phyloP scores from a whole-genome alignment of 2,113 vertebrate genomes.

The Pachyramphus minor region DNA sequence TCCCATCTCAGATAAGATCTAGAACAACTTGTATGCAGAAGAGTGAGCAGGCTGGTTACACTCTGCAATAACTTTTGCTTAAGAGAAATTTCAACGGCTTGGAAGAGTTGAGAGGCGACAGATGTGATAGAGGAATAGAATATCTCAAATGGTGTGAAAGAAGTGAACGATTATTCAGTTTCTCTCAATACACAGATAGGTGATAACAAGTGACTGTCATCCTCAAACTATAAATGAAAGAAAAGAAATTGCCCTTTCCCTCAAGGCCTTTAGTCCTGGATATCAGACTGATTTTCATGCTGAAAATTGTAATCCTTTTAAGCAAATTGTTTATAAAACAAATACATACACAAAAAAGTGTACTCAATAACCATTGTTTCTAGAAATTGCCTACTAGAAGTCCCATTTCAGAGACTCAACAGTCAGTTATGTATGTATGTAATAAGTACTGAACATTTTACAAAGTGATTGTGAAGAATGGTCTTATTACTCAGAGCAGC shows the following conservation, averaged over 20 bases:
- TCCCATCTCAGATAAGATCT: background rate
- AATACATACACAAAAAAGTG: background rate
- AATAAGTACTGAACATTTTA: background rate
- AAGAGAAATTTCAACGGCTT: background rate
- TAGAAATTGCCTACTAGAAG: background rate
- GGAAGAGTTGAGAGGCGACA: background rate
- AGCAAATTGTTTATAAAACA: background rate
- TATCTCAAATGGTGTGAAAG: background rate
- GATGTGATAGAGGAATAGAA: background rate
- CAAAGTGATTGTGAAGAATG: background rate
- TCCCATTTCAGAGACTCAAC: background rate
- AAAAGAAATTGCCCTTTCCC: background rate
- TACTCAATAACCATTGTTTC: background rate
- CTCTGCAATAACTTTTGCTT: background rate
- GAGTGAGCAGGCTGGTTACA: background rate
- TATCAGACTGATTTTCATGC: background rate
- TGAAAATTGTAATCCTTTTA: background rate
- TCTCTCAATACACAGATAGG: background rate
- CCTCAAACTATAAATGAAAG: background rate
- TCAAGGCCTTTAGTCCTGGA: background rate
- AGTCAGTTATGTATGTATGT: background rate
- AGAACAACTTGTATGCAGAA: background rate
- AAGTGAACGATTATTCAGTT: background rate
- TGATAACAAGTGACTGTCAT: background rate
- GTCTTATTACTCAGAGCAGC: background rate